Conservation (phyloP, 2,797 vertebrate genomes). For the Danio jaintianensis region DNA sequence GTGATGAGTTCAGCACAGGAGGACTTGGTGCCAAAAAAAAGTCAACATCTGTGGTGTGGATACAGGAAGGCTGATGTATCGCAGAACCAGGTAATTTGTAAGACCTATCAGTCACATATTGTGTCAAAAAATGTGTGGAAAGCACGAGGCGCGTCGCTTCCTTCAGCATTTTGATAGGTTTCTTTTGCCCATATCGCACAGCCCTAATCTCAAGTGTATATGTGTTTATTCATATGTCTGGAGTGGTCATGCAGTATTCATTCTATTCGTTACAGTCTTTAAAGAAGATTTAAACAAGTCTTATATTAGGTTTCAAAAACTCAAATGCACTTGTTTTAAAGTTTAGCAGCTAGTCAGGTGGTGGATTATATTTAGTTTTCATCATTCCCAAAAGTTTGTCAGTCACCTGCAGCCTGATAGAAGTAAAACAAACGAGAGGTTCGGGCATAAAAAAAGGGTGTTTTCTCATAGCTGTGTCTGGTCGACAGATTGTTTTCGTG, state of each 20-base stretch:
- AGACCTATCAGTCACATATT: too few relatives aligned
- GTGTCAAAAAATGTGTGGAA: too few relatives aligned
- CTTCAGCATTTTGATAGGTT: too few relatives aligned
- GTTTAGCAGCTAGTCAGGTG: background rate
- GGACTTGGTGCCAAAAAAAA: too few relatives aligned
- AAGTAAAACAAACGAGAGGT: background rate
- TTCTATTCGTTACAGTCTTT: background rate
- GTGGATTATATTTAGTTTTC: background rate
- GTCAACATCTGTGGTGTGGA: too few relatives aligned
- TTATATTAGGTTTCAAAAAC: background rate
- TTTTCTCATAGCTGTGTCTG: conserved; percentile 17
- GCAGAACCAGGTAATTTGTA: too few relatives aligned
- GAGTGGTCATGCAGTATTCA: background rate
- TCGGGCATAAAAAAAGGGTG: background rate
- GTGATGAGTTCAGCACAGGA: too few relatives aligned
- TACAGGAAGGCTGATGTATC: too few relatives aligned
- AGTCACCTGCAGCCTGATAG: background rate
- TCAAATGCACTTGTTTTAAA: background rate
- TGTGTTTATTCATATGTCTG: background rate
- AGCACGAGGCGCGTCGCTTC: too few relatives aligned
- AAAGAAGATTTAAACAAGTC: background rate
- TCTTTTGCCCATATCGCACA: too few relatives aligned
- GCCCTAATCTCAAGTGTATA: background rate
- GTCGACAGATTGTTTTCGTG: conserved; percentile 8
- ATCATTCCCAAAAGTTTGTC: background rate